Conservation (phyloP, 2,888 invertebrate genomes). For the Eledona agricola region DNA sequence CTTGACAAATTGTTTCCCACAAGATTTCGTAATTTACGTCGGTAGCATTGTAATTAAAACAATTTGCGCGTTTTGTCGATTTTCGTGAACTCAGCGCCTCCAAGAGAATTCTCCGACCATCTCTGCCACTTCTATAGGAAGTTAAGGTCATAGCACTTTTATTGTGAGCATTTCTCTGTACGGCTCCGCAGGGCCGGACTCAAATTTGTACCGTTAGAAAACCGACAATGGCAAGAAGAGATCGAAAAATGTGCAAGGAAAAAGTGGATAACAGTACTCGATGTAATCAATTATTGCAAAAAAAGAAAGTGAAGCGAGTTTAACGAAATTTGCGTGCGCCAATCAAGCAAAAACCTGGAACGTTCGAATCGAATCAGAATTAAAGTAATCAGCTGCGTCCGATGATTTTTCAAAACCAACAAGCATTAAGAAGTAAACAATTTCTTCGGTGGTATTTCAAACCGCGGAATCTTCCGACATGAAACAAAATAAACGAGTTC, state of each 20-base stretch:
- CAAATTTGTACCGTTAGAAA: conserved; percentile 21
- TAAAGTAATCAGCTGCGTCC: too few relatives aligned
- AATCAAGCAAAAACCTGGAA: too few relatives aligned
- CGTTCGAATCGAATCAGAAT: too few relatives aligned
- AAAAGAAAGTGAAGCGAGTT: conserved; percentile 6
- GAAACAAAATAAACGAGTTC: too few relatives aligned
- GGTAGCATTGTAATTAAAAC: too few relatives aligned
- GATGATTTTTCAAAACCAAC: too few relatives aligned
- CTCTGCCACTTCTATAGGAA: conserved; percentile 28
- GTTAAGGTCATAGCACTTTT: conserved; percentile 43
- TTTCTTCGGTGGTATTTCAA: too few relatives aligned
- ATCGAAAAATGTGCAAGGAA: neutral
- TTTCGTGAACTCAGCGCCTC: too few relatives aligned
- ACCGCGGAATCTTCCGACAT: too few relatives aligned
- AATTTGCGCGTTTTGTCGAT: neutral
- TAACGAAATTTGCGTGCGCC: too few relatives aligned
- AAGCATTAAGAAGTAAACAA: too few relatives aligned
- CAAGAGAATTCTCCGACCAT: conserved; percentile 8
- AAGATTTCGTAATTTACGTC: conserved; percentile 7
- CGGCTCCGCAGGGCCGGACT: conserved; percentile 19
- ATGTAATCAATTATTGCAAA: neutral
- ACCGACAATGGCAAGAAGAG: conserved; percentile 12
- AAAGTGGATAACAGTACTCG: neutral
- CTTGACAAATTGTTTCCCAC: conserved; percentile 15
- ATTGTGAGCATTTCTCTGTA: conserved; percentile 35